Evolutionary conservation across 2,888 invertebrate genomes (phyloP), one percentile per base, ranked within the genome.

Genomic region (Eilema depressum): DNA sequence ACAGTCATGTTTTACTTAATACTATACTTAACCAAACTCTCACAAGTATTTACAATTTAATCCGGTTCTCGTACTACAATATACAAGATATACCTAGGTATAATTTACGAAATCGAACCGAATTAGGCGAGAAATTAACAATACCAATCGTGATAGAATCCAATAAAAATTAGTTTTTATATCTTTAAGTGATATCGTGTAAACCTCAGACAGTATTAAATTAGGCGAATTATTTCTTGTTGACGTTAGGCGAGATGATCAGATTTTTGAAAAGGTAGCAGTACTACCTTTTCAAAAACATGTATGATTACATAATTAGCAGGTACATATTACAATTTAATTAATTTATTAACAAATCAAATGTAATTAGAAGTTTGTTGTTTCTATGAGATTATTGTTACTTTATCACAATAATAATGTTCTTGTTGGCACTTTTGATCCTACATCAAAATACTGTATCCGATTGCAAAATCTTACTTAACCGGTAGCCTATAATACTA

Each of bases 401-500:
- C 14, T 37, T n/a, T n/a, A 30, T 56, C 12, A 65, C n/a, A 53
- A 25, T 56, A 65, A n/a, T 57, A 53, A 33, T 59, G 10, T 59
- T 28, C 23, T 53, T 63, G 11, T 62, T 68, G 53, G 30, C 62
- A 63, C 37, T 68, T n/a, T 37, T 30, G 23, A 62, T 30, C 14
- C n/a, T 61, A 14, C 23, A 10, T n/a, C 0, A n/a, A 62, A 47
- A 20, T 3, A 47, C 20, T 5, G 10, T 37, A 23, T 41, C 0
- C 33, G 14, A 37, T 23, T 20, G 14, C 59, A 71, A 73, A 72
- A 73, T 72, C 47, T 62, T 76, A 28, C 14, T 57, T 30, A 59
- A 12, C 59, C 63, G 73, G 71, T 11, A 33, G 33, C 8, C 33
- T 75, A 74, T 26, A 56, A 73, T 77, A 64, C 73, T 66, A 72